Conservation (phyloP, 2,113 vertebrate genomes). For the Ophiodon elongatus region DNA sequence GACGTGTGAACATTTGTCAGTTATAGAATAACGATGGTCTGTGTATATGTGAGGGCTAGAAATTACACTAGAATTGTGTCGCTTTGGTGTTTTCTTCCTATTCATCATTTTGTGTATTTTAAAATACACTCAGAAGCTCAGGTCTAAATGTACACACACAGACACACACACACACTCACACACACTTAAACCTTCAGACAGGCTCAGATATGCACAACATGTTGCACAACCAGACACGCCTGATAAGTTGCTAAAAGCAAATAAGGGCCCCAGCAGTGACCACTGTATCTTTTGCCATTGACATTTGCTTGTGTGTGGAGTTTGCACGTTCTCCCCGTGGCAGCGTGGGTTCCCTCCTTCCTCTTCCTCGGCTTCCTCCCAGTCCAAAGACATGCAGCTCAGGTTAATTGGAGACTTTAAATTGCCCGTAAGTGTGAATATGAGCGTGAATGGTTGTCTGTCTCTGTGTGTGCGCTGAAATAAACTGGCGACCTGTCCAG, state of each 20-base stretch:
- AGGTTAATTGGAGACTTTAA: too few species aligned
- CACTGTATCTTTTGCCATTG: neutral
- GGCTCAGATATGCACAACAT: conserved; percentile 1
- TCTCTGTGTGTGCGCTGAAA: too few species aligned
- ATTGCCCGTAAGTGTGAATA: too few species aligned
- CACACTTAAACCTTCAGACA: neutral
- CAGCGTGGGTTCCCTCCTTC: too few species aligned
- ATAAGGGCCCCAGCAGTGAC: conserved; percentile 1
- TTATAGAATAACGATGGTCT: neutral
- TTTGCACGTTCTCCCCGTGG: too few species aligned
- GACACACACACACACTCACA: neutral
- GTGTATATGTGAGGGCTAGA: neutral
- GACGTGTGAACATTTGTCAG: conserved; percentile 9
- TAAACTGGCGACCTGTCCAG: too few species aligned
- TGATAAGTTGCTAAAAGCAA: conserved; percentile 2
- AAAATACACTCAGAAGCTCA: neutral
- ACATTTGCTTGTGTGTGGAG: too few species aligned
- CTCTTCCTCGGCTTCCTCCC: too few species aligned
- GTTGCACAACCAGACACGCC: conserved; percentile 14
- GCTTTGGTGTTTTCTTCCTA: neutral
- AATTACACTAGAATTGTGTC: too few species aligned
- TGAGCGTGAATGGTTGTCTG: too few species aligned
- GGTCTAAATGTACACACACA: neutral
- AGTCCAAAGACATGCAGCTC: too few species aligned
- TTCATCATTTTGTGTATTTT: neutral